phyloP scores from a whole-genome alignment of 1,140 invertebrate genomes.

The Chrysomallon squamiferum region DNA sequence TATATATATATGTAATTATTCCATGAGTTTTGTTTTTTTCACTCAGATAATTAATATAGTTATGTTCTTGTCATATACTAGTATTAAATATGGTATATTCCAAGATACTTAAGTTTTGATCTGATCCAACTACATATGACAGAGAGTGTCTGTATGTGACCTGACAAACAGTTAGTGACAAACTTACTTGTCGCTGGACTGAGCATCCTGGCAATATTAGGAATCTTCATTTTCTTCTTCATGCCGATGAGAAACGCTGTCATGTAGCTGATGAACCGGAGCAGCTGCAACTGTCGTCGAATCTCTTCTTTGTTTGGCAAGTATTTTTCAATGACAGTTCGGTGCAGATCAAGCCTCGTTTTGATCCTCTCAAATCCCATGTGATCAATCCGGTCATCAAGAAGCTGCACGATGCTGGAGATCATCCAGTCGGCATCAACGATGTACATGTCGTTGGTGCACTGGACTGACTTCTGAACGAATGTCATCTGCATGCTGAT shows the following conservation, averaged over 20 bases:
- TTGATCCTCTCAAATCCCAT: conserved; percentile 58
- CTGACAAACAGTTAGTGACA: too few relatives aligned
- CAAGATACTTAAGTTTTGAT: too few relatives aligned
- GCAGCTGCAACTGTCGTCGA: conserved; percentile 47
- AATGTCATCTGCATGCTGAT: conserved; percentile 57
- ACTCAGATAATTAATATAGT: too few relatives aligned
- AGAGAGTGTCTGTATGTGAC: too few relatives aligned
- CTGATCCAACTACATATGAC: too few relatives aligned
- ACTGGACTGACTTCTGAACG: conserved; percentile 42
- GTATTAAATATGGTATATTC: too few relatives aligned
- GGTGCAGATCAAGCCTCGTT: conserved; percentile 57
- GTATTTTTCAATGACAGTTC: conserved; percentile 48
- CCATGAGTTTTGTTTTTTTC: too few relatives aligned
- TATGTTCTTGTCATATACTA: too few relatives aligned
- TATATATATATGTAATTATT: too few relatives aligned
- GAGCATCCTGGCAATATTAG: conserved; percentile 54
- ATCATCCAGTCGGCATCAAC: conserved; percentile 55
- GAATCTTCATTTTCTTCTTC: conserved; percentile 62
- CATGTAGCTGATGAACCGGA: conserved; percentile 60
- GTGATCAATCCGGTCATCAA: conserved; percentile 55
- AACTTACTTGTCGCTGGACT: conserved; percentile 54
- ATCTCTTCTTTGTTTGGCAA: conserved; percentile 52
- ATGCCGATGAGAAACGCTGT: conserved; percentile 60
- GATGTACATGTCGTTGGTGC: conserved; percentile 56
- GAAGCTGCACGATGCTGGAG: conserved; percentile 45